Evolutionary conservation across 2,888 invertebrate genomes (phyloP).

Genomic region (Lamellibrachia satsuma): DNA sequence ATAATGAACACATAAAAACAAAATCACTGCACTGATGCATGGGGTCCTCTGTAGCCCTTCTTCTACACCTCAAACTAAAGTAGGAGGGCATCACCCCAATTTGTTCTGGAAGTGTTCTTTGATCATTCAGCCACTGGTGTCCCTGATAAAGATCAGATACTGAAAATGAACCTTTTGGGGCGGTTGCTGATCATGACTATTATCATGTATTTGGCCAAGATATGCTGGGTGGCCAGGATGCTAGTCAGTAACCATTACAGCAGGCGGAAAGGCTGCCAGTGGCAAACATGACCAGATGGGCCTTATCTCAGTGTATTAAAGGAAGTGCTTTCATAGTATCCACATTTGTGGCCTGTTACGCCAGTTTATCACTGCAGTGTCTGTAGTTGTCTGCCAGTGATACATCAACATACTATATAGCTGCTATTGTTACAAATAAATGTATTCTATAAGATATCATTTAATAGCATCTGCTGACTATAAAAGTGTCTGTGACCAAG

Average conservation of each 20-base stretch:
- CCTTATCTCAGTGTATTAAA: constrained; percentile 1
- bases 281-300: neutral
- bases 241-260: neutral
- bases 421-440: constrained; percentile 13
- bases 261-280: constrained; percentile 6
- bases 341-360: neutral
- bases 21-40: neutral
- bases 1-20: neutral
- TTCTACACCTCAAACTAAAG: neutral
- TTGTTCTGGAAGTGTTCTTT: neutral
- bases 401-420: neutral
- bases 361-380: neutral
- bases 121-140: neutral
- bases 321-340: neutral
- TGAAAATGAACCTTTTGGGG: neutral
- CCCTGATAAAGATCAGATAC: neutral
- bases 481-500: too few species aligned
- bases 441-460: constrained; percentile 12
- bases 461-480: neutral
- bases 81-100: neutral
- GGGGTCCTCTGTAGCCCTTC: neutral
- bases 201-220: neutral
- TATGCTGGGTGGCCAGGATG: neutral
- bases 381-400: neutral
- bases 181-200: neutral